Conservation (phyloP, 2,797 vertebrate species). For the Arctocebus calabarensis region DNA sequence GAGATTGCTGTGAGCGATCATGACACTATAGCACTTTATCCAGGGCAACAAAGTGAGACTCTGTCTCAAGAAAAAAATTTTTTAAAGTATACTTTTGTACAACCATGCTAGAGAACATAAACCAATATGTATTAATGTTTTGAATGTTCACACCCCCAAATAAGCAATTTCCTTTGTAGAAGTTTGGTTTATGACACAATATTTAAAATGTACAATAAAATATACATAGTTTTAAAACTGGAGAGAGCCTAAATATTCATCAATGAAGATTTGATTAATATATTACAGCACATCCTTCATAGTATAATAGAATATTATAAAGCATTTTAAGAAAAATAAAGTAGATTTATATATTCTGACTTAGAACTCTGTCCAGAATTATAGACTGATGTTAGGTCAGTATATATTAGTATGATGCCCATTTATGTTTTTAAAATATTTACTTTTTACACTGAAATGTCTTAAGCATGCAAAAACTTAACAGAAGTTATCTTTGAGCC, state of each 20-base stretch:
- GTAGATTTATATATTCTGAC: conserved; percentile 33
- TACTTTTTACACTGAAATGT: conserved; percentile 1
- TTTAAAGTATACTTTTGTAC: not conserved
- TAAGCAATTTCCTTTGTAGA: not conserved
- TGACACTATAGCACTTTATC: too few relatives aligned
- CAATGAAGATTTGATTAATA: not conserved
- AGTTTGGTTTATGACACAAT: not conserved
- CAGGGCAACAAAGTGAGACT: too few relatives aligned
- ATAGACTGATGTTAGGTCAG: not conserved
- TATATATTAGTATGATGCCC: not conserved
- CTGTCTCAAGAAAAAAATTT: too few relatives aligned
- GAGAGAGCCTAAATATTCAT: conserved; percentile 16
- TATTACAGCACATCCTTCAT: not conserved
- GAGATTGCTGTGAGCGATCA: too few relatives aligned
- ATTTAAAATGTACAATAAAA: not conserved
- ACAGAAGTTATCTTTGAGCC: not conserved
- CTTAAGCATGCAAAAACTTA: not conserved
- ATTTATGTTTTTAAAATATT: conserved; percentile 51
- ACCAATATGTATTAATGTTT: not conserved
- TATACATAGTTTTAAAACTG: not conserved
- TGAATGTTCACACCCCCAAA: not conserved
- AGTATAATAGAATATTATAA: not conserved
- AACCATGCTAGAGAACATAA: not conserved
- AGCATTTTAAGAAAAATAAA: not conserved
- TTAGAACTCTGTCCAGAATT: conserved; percentile 13